Conservation (phyloP, 2,113 vertebrate species). For the Carlito syrichta region DNA sequence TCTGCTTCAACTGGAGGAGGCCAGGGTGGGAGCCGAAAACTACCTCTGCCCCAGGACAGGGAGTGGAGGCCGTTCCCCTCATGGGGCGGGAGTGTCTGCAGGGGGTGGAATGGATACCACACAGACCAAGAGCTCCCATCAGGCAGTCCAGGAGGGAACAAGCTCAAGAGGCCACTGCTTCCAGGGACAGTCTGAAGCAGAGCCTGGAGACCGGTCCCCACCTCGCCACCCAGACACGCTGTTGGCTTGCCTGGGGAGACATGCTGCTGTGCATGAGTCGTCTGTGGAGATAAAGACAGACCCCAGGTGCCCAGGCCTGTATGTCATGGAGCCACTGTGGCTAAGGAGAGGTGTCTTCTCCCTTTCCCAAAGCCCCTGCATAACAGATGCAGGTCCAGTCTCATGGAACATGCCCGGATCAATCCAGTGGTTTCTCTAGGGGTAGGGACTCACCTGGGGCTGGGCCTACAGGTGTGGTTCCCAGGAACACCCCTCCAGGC, state of each 20-base stretch:
- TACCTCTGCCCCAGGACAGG: neutral
- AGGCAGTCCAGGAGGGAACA: neutral
- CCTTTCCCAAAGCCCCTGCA: neutral
- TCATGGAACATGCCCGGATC: neutral
- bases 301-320: neutral
- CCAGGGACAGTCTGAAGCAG: neutral
- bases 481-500: neutral
- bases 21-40: neutral
- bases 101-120: neutral
- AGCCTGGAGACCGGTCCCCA: neutral
- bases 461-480: neutral
- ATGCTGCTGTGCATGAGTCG: too few relatives aligned
- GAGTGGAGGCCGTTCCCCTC: neutral
- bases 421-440: neutral
- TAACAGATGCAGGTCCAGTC: neutral
- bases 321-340: neutral
- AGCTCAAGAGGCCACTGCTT: neutral
- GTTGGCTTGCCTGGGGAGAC: too few relatives aligned
- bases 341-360: neutral
- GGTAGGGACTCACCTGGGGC: neutral
- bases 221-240: too few relatives aligned
- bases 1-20: neutral
- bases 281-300: neutral
- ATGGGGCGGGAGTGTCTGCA: neutral
- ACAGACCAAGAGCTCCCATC: neutral